These are phyloP conservation scores for Dorcus parallelipipedus DNA, from an alignment of 2,888 invertebrate genomes.

Conservation along the genomic window DNA sequence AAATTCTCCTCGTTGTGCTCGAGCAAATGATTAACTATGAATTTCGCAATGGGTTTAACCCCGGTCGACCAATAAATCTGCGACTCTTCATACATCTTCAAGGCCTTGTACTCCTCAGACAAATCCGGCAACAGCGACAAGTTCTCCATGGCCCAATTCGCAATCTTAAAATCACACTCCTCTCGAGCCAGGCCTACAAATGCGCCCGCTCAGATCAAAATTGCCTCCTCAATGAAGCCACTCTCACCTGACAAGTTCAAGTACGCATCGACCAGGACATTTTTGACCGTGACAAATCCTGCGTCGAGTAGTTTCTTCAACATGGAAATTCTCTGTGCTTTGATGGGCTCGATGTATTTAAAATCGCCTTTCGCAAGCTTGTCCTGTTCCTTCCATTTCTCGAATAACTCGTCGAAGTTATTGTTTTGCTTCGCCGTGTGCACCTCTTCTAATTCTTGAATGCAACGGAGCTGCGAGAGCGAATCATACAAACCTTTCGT, in stretches of 20 bases:
- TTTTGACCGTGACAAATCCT: conserved; percentile 36
- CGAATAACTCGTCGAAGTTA: conserved; percentile 48
- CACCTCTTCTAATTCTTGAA: conserved; percentile 73
- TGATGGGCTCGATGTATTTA: conserved; percentile 66
- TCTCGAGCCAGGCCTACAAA: conserved; percentile 53
- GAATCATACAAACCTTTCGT: conserved; percentile 72
- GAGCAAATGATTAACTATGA: conserved; percentile 40
- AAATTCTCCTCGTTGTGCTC: conserved; percentile 14
- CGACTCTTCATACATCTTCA: conserved; percentile 56
- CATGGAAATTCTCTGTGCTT: conserved; percentile 66
- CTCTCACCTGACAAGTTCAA: conserved; percentile 44
- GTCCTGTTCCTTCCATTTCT: conserved; percentile 62
- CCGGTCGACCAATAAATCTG: conserved; percentile 53
- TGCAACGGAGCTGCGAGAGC: conserved; percentile 64
- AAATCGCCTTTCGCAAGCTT: conserved; percentile 61
- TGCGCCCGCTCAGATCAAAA: not conserved
- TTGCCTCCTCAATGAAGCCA: not conserved
- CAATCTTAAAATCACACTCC: conserved; percentile 55
- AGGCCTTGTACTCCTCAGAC: conserved; percentile 43
- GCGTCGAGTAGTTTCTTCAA: conserved; percentile 50
- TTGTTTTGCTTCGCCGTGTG: conserved; percentile 33
- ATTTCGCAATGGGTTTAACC: conserved; percentile 52
- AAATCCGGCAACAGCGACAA: conserved; percentile 45
- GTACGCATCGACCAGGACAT: conserved; percentile 39
- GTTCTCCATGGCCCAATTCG: conserved; percentile 53